Evolutionary conservation across 2,797 vertebrate genomes (phyloP).

Genomic region (Acipenser transmontanus): DNA sequence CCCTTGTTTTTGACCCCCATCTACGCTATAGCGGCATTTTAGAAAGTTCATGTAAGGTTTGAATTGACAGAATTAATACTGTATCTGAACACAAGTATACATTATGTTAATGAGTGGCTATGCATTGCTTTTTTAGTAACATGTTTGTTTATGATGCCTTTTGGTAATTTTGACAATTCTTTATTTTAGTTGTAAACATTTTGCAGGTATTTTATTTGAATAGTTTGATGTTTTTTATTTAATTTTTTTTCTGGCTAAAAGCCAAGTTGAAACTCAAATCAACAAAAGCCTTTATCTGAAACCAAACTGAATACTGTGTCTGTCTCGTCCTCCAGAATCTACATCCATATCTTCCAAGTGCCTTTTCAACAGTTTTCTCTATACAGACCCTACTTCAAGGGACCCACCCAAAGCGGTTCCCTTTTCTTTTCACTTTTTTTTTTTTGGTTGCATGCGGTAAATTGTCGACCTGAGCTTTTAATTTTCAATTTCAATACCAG

Average conservation of each 20-base stretch:
- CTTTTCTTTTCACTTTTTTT: conserved; percentile 50
- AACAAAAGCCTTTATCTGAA: conserved; percentile 67
- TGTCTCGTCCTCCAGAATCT: conserved; percentile 56
- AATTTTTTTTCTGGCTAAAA: conserved; percentile 41
- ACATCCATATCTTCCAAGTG: conserved; percentile 74
- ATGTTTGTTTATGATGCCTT: conserved; percentile 74
- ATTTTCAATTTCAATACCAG: conserved; percentile 40
- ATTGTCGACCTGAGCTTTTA: conserved; percentile 52
- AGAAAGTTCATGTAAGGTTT: conserved; percentile 34
- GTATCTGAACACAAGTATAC: conserved; percentile 66
- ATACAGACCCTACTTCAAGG: conserved; percentile 20
- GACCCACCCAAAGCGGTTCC: conserved; percentile 27
- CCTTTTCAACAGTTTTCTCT: conserved; percentile 55
- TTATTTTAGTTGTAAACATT: conserved; percentile 66
- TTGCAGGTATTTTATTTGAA: conserved; percentile 63
- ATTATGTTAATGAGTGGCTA: conserved; percentile 75
- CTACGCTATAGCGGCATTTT: conserved; percentile 52
- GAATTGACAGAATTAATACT: conserved; percentile 47
- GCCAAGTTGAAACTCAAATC: conserved; percentile 47
- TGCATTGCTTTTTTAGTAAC: conserved; percentile 76
- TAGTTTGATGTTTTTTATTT: conserved; percentile 48
- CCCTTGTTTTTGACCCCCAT: conserved; percentile 57
- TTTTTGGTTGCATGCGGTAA: conserved; percentile 72
- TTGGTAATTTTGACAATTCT: conserved; percentile 44
- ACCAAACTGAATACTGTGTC: conserved; percentile 58